Conservation (phyloP, 2,797 vertebrate genomes). For the Rhynchonycteris naso region DNA sequence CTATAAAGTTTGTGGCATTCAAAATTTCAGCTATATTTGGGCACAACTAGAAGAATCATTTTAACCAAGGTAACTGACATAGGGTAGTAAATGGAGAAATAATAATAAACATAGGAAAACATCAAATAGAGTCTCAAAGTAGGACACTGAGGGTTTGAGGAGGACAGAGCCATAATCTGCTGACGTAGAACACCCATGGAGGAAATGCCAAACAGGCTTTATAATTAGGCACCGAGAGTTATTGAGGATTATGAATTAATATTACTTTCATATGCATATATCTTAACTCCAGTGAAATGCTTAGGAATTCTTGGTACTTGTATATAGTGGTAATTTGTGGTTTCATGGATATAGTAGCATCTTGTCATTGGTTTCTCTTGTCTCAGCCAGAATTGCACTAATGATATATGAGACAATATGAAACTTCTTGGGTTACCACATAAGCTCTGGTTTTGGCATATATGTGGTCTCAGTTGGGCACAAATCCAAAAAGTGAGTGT, state of each 20-base stretch:
- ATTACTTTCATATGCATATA: not conserved
- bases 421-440: conserved; percentile 71
- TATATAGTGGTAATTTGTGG: too few relatives aligned
- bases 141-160: not conserved
- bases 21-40: not conserved
- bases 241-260: not conserved
- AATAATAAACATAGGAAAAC: not conserved
- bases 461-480: conserved; percentile 61
- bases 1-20: not conserved
- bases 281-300: not conserved
- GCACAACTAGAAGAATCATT: not conserved
- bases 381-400: conserved; percentile 4
- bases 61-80: not conserved
- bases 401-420: conserved; percentile 42
- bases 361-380: not conserved
- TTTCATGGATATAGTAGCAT: not conserved
- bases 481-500: conserved; percentile 23
- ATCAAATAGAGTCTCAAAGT: not conserved
- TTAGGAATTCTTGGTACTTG: not conserved
- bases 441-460: conserved; percentile 41
- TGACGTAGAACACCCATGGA: not conserved
- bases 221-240: not conserved
- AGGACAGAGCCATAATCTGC: not conserved
- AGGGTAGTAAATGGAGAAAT: not conserved
- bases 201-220: not conserved